Percentiles rank a stretch among this genome's conserved stretches.
These are phyloP conservation scores for Rhinatrema bivittatum DNA, from an alignment of 2,797 vertebrate species.

Conservation along the genomic window DNA sequence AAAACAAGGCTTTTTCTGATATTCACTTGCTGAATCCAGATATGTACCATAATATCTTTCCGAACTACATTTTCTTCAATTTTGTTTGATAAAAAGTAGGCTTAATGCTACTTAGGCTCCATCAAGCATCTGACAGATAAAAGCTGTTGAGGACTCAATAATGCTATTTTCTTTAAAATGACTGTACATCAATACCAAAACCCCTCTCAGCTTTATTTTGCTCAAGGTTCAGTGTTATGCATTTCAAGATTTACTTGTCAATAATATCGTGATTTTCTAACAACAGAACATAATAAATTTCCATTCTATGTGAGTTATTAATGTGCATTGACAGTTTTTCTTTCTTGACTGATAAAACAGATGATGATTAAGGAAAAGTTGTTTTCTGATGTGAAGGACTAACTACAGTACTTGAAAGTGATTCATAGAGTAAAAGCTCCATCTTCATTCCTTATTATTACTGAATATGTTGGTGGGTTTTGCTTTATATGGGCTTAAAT, in stretches of 20 bases:
- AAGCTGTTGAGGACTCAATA: conserved; percentile 45
- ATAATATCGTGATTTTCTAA: conserved; percentile 56
- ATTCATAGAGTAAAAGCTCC: conserved; percentile 21
- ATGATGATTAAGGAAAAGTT: conserved; percentile 43
- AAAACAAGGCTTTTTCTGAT: conserved; percentile 7
- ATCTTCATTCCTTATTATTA: conserved; percentile 25
- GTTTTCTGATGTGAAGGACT: conserved; percentile 31
- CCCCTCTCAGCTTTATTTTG: conserved; percentile 23
- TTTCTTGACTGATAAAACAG: conserved; percentile 42
- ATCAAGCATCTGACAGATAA: conserved; percentile 61
- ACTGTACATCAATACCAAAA: conserved; percentile 46
- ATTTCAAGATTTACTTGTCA: conserved; percentile 51
- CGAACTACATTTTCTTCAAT: conserved; percentile 19
- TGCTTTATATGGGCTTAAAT: no score
- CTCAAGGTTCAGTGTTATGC: conserved; percentile 45
- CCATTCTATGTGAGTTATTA: conserved; percentile 60
- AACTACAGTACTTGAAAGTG: conserved; percentile 25
- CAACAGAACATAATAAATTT: conserved; percentile 51
- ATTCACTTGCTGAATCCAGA: conserved; percentile 8
- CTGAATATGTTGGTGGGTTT: no score
- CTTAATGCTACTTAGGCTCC: conserved; percentile 51
- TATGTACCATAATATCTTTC: conserved; percentile 19
- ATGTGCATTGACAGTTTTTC: conserved; percentile 76
- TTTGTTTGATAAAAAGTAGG: conserved; percentile 36
- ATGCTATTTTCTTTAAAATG: conserved; percentile 33